Percentiles rank a stretch among this genome's conserved stretches.
phyloP scores from a whole-genome alignment of 2,888 invertebrate genomes.

The Lasioglossum lativentre region DNA sequence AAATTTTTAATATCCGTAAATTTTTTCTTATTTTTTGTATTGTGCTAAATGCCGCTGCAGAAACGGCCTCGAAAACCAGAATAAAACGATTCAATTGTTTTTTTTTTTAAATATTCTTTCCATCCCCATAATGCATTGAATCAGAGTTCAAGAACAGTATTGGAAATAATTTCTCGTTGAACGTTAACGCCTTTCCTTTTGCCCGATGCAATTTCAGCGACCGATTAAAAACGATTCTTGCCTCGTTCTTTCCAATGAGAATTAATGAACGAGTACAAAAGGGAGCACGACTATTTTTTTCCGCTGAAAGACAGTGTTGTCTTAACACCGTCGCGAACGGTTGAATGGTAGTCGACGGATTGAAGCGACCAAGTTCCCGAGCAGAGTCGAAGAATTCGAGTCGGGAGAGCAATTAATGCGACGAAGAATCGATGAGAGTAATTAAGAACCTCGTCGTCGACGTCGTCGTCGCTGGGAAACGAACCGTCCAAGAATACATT shows the following conservation, averaged over 20 bases:
- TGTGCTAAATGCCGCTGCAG: too few relatives aligned
- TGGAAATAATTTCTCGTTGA: background rate
- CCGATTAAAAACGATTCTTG: background rate
- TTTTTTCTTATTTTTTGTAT: too few relatives aligned
- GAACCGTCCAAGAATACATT: background rate
- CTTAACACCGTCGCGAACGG: constrained; percentile 1
- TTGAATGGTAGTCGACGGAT: background rate
- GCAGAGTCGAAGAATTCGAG: constrained; percentile 1
- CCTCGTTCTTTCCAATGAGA: background rate
- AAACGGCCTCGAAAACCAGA: too few relatives aligned
- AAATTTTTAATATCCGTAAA: too few relatives aligned
- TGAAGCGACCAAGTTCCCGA: background rate
- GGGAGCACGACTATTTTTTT: background rate
- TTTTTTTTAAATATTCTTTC: background rate
- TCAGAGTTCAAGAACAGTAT: background rate
- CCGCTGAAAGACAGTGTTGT: background rate
- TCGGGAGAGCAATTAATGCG: constrained; percentile 31
- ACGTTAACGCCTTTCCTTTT: background rate
- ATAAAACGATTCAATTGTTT: background rate
- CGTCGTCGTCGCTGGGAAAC: background rate
- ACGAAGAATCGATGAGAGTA: constrained; percentile 36
- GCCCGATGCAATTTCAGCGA: background rate
- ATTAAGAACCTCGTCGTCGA: constrained; percentile 24
- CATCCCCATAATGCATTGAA: background rate
- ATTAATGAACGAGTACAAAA: background rate